Base-by-base conservation (phyloP, 2,888 invertebrate genomes). In the Blastobasis lacticolella region DNA sequence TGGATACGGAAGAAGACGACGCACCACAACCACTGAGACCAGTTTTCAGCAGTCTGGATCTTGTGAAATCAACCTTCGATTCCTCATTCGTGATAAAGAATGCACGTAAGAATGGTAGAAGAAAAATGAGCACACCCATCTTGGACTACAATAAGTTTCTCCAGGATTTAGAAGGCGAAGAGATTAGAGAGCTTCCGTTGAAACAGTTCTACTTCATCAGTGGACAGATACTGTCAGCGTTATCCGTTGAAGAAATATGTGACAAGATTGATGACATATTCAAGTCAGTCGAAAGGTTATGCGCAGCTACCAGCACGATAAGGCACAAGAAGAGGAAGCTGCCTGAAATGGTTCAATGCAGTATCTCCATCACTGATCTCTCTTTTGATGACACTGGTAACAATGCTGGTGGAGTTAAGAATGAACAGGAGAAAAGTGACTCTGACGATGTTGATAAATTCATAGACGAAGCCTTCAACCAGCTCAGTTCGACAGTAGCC, bases 401-500 rank as follows among this genome's bases (percentile, higher is more conserved):
- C 23, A 23, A 23, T 3, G 23, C 23, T 23, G 1, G 23, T 23
- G 23, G 23, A 23, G 23, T 23, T 23, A 49, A 51, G 7, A 60
- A 57, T 23, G 66, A 65, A 40, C 61, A 62, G 37, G 71, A 73
- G 44, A 65, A 64, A 23, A 64, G 57, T 44, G 70, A 75, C 38
- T 62, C 64, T 10, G 78, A 75, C 55, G 75, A 78, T 37, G 67
- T 86, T 0, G 81, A 80, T 10, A 69, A 63, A 23, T 83, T 68
- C n/a, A 84, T 87, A 2, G 85, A 86, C 54, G 83, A 85, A 55
- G 81, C 83, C 0, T 82, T 87, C 52, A 74, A 80, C 6, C 69
- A 80, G 10, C 58, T 86, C 6, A 74, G 74, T 55, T 65, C 69
- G 0, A 76, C 78, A 0, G 60, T 81, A 9, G 69, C 69, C 0